These are phyloP conservation scores for Plumapathes pennacea DNA, from an alignment of 92 coral and sea anemone genomes.

Conservation along the genomic window DNA sequence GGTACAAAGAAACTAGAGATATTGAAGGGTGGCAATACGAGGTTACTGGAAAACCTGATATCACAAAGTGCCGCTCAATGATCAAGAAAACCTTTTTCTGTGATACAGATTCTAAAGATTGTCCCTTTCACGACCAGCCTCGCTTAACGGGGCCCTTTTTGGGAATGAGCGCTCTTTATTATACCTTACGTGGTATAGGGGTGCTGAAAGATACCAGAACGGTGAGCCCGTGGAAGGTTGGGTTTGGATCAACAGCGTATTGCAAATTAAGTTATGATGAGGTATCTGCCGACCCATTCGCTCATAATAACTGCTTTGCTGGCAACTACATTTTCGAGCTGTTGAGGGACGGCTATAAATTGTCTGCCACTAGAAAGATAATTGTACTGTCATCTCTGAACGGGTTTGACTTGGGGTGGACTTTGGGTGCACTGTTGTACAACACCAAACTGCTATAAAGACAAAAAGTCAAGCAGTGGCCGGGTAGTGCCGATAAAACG, in stretches of 20 bases:
- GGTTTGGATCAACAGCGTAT: background rate
- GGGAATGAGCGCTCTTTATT: conserved; percentile 23
- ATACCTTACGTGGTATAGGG: conserved; percentile 32
- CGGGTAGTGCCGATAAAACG: too few species aligned
- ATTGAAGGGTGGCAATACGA: conserved; percentile 6
- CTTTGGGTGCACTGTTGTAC: conserved; percentile 39
- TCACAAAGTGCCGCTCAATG: conserved; percentile 5
- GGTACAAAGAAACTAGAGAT: conserved; percentile 7
- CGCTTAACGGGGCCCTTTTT: conserved; percentile 36
- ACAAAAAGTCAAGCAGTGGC: too few species aligned
- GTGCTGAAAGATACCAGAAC: conserved; percentile 21
- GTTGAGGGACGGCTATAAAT: conserved; percentile 14
- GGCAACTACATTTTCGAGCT: conserved; percentile 34
- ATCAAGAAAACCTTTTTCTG: conserved; percentile 43
- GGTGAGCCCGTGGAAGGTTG: conserved; percentile 3
- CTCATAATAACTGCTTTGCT: conserved; percentile 26
- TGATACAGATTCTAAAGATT: background rate
- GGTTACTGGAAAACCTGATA: conserved; percentile 6
- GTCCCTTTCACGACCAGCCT: conserved; percentile 53
- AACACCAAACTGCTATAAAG: too few species aligned
- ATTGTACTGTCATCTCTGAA: conserved; percentile 11
- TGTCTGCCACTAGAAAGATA: background rate
- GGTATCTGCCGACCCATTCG: conserved; percentile 3
- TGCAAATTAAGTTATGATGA: conserved; percentile 15
- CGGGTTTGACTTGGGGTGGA: conserved; percentile 57